A percentile compares a stretch with the other conserved stretches of the same genome.
Conservation (phyloP, 2,113 vertebrate genomes). For the Ammodytes marinus region DNA sequence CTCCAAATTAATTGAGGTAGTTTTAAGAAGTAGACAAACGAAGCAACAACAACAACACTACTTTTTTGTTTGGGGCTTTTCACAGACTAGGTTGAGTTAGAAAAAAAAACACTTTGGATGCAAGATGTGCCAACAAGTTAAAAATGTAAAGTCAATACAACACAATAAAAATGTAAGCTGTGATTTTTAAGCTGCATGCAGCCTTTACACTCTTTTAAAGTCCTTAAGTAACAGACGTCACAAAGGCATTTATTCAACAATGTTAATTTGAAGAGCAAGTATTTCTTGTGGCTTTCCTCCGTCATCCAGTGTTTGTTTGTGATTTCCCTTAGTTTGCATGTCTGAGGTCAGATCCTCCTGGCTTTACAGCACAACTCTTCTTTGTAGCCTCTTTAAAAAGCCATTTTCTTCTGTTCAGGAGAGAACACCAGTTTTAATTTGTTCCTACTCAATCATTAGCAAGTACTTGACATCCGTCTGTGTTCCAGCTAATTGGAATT, state of each 20-base stretch:
- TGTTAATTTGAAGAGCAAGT: neutral
- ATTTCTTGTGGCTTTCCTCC: neutral
- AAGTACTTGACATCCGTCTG: conserved; percentile 35
- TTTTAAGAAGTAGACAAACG: no score
- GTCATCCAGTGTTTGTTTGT: conserved; percentile 4
- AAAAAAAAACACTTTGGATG: no score
- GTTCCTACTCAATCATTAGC: conserved; percentile 51
- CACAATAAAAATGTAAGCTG: neutral
- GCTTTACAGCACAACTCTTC: conserved; percentile 14
- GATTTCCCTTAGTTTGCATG: conserved; percentile 29
- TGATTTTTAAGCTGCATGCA: neutral
- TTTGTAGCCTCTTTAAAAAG: conserved; percentile 33
- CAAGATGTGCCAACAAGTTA: neutral
- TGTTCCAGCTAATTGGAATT: conserved; percentile 54
- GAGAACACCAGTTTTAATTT: conserved; percentile 45
- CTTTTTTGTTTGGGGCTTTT: neutral
- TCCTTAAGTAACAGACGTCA: neutral
- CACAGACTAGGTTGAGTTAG: neutral
- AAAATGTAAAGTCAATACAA: neutral
- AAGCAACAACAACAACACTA: neutral
- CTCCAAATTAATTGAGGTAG: neutral
- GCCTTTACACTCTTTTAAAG: neutral
- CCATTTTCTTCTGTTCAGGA: conserved; percentile 46
- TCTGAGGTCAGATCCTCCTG: conserved; percentile 39
- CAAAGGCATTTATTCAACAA: neutral